Evolutionary conservation across 2,113 vertebrate species (phyloP).

Genomic region (Petrocephalus zakoni): DNA sequence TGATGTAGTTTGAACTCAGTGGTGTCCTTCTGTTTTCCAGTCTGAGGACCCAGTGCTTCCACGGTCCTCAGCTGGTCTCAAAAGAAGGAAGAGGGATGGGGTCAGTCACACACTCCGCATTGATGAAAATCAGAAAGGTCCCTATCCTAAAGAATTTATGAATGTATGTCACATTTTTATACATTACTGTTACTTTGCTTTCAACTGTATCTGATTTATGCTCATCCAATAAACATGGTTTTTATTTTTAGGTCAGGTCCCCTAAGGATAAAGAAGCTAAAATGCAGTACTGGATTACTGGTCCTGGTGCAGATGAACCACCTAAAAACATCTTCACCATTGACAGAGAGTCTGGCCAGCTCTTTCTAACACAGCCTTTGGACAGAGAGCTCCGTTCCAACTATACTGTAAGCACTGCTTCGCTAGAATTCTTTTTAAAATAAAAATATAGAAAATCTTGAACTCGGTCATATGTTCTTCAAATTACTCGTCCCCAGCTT

Average conservation of each 20-base stretch:
- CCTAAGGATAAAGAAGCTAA: background rate
- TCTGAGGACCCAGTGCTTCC: conserved; percentile 39
- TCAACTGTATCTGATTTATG: background rate
- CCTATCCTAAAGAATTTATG: conserved; percentile 37
- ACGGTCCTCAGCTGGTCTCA: conserved; percentile 38
- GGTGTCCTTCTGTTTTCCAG: conserved; percentile 24
- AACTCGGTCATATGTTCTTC: background rate
- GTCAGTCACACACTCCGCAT: conserved; percentile 46
- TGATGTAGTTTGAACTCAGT: background rate
- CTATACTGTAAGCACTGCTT: conserved; percentile 32
- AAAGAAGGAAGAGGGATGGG: conserved; percentile 60
- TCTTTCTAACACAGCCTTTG: conserved; percentile 49
- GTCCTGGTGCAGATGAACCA: conserved; percentile 47
- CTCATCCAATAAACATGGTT: background rate
- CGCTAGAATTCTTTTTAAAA: conserved; percentile 39
- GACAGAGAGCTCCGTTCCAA: conserved; percentile 47
- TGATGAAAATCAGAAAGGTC: conserved; percentile 40
- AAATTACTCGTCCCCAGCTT: conserved; percentile 41
- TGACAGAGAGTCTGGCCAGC: conserved; percentile 14
- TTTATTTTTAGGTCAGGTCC: conserved; percentile 51
- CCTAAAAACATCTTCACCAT: conserved; percentile 48
- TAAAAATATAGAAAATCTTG: background rate
- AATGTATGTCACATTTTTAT: conserved; percentile 37
- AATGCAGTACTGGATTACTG: conserved; percentile 52
- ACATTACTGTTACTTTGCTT: background rate